Conservation (phyloP, 2,888 invertebrate genomes). For the Tipula vernalis region DNA sequence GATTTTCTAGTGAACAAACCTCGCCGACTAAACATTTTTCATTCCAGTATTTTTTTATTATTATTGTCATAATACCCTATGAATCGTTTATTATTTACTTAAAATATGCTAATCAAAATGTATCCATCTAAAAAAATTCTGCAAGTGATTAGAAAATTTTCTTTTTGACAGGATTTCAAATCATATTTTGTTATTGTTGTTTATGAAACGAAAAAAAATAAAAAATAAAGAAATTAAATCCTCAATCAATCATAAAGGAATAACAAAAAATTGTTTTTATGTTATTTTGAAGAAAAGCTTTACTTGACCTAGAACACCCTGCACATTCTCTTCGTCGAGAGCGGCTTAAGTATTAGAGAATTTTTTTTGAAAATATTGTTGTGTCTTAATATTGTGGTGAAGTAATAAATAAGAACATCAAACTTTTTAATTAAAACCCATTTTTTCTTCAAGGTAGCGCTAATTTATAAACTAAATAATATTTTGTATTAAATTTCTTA, state of each 20-base stretch:
- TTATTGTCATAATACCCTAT: background rate
- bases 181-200: background rate
- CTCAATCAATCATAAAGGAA: background rate
- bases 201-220: background rate
- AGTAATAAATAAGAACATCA: background rate
- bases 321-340: background rate
- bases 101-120: background rate
- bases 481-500: background rate
- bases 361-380: background rate
- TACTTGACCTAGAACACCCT: background rate
- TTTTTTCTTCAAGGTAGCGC: background rate
- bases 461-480: background rate
- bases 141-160: background rate
- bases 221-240: background rate
- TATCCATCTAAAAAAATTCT: background rate
- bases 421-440: background rate
- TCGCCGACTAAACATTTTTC: background rate
- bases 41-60: background rate
- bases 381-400: background rate
- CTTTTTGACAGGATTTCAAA: background rate
- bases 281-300: background rate
- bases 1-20: too few species aligned
- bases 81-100: background rate
- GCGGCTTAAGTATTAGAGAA: background rate
- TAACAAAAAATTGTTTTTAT: background rate